Percentiles rank a stretch among this genome's conserved stretches.
These are phyloP conservation scores for Mus minutoides DNA, from an alignment of 2,797 vertebrate genomes.

Conservation along the genomic window DNA sequence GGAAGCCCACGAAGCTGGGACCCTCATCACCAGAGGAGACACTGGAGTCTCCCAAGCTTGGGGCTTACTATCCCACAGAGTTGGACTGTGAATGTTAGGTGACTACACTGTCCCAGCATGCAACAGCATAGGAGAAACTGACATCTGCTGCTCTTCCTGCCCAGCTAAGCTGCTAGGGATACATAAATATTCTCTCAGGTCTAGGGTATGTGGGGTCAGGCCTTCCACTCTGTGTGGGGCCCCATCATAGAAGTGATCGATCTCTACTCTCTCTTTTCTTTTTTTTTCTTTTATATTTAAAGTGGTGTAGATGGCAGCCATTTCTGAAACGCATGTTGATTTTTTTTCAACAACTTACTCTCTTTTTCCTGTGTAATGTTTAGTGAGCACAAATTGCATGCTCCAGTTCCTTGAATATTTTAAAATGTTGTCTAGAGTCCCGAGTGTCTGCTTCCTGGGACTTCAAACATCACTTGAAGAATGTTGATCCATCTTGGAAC, in stretches of 20 bases:
- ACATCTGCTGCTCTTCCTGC: background rate
- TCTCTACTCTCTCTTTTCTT: background rate
- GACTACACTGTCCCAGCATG: background rate
- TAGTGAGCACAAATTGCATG: background rate
- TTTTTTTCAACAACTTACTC: background rate
- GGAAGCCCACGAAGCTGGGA: background rate
- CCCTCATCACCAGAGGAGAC: background rate
- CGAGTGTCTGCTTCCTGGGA: conserved; percentile 51
- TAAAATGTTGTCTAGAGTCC: conserved; percentile 56
- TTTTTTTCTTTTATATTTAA: conserved; percentile 1
- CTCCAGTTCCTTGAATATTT: conserved; percentile 64
- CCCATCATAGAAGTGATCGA: background rate
- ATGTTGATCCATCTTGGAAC: conserved; percentile 73
- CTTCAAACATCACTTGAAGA: conserved; percentile 77
- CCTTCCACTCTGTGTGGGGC: background rate
- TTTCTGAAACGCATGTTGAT: conserved; percentile 17
- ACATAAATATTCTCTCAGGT: background rate
- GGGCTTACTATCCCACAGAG: background rate
- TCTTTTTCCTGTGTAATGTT: background rate
- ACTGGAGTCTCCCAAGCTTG: background rate
- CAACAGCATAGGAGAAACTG: background rate
- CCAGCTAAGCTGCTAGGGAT: background rate
- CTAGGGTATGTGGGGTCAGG: background rate
- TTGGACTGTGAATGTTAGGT: background rate
- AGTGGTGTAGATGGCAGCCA: background rate